Base-by-base conservation (phyloP, 2,797 vertebrate species). In the Pagetopsis macropterus region DNA sequence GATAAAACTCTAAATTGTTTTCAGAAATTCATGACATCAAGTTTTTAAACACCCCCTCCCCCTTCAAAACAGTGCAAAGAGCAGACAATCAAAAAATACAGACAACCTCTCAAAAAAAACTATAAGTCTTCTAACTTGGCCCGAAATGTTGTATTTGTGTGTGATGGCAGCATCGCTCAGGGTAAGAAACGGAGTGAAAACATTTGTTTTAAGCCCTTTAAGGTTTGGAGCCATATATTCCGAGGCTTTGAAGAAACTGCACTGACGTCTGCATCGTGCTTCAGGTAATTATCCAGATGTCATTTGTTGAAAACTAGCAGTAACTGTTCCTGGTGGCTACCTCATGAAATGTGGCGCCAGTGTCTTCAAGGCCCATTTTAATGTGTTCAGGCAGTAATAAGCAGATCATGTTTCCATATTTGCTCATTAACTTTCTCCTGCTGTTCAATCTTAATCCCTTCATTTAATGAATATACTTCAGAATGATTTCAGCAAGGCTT, bases 361-460 rank as follows among this genome's bases (percentile, higher is more conserved):
- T 44, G 67, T 44, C 65, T 81, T 75, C 40, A 21, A 77, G 70
- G 61, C 50, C 41, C 45, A 46, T 83, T 83, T 65, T 62, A 80
- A 83, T 76, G 43, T 51, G 57, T n/a, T 74, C 68, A 81, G 72
- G 19, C 70, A 27, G 59, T 64, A 81, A 81, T 64, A 65, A 87
- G 68, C 64, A 52, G 65, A 79, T 78, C 64, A 65, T 70, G 75
- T 78, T 79, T 79, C 62, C 75, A 57, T 63, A 77, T 82, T 77
- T 67, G 21, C 77, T 78, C 33, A 13, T 83, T 81, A 80, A 74
- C 71, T 33, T 75, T 65, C 75, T 83, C 60, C 52, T 45, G 52
- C 65, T 72, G 59, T 60, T 67, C 21, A 21, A 21, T 21, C 55
- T 76, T 70, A 72, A 81, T 84, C 69, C 37, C 44, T 69, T 72